Evolutionary conservation across 2,888 invertebrate species (phyloP).

Genomic region (Eulithis testata): DNA sequence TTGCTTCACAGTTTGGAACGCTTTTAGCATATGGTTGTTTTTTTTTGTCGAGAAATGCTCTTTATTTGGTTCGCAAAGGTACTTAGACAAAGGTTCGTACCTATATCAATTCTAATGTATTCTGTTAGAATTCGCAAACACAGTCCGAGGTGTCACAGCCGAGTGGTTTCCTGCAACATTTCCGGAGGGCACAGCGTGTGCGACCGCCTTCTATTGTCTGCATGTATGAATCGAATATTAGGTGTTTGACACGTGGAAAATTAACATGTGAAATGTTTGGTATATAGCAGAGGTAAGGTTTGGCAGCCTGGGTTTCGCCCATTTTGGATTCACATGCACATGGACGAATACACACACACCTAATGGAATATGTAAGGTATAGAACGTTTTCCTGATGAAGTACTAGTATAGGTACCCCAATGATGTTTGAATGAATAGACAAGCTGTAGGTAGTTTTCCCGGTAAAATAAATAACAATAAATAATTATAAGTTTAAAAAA

Average conservation of each 20-base stretch:
- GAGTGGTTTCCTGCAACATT: constrained; percentile 65
- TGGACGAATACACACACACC: too few species aligned
- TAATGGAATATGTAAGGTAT: neutral
- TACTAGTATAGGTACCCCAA: too few species aligned
- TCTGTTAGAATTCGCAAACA: constrained; percentile 29
- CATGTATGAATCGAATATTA: constrained; percentile 30
- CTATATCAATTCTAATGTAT: constrained; percentile 17
- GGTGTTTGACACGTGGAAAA: constrained; percentile 28
- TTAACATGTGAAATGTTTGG: constrained; percentile 9
- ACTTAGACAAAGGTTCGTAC: too few species aligned
- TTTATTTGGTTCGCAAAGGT: too few species aligned
- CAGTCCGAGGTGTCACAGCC: constrained; percentile 53
- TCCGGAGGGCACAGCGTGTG: constrained; percentile 61
- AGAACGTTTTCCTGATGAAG: neutral
- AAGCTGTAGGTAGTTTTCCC: too few species aligned
- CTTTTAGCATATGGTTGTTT: too few species aligned
- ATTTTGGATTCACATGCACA: neutral
- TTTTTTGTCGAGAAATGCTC: too few species aligned
- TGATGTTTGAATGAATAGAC: too few species aligned
- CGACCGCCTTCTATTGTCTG: constrained; percentile 46
- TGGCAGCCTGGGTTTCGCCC: neutral
- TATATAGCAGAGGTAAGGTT: neutral
- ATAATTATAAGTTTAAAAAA: too few species aligned
- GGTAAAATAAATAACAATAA: neutral
- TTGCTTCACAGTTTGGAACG: too few species aligned